phyloP scores from a whole-genome alignment of 2,888 invertebrate species.

The Aporophyla lueneburgensis region DNA sequence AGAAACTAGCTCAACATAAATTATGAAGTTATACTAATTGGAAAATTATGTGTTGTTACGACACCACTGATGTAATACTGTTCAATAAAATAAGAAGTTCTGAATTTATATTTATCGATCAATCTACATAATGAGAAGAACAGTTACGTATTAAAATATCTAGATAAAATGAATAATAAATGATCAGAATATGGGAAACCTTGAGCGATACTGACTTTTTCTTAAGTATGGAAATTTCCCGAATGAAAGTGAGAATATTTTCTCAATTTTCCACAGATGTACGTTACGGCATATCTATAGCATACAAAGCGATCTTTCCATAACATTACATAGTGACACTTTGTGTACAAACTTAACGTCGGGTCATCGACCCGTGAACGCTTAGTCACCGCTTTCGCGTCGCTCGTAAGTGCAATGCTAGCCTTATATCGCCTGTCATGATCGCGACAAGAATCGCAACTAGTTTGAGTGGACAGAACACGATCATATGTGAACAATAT shows the following conservation, averaged over 20 bases:
- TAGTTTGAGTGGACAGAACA: conserved; percentile 41
- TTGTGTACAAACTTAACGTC: conserved; percentile 65
- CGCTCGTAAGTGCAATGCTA: conserved; percentile 58
- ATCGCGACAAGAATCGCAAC: conserved; percentile 69
- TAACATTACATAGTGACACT: conserved; percentile 60
- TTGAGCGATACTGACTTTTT: not conserved
- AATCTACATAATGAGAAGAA: conserved; percentile 23
- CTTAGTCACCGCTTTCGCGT: conserved; percentile 76
- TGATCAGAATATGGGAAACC: not conserved
- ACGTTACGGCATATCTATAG: conserved; percentile 22
- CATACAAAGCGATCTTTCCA: conserved; percentile 33
- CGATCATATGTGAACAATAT: conserved; percentile 32
- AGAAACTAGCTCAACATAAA: conserved; percentile 27
- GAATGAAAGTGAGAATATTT: conserved; percentile 28
- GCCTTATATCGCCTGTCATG: conserved; percentile 64
- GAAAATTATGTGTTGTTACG: conserved; percentile 29
- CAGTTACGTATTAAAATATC: conserved; percentile 1
- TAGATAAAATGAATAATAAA: not conserved
- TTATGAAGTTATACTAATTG: conserved; percentile 14
- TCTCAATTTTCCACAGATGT: conserved; percentile 18
- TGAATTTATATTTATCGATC: conserved; percentile 18
- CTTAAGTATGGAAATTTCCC: not conserved
- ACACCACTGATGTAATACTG: conserved; percentile 25
- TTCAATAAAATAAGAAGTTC: conserved; percentile 5
- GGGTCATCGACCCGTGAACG: conserved; percentile 75